A percentile compares a stretch with the other conserved stretches of the same genome.
Conservation (phyloP, 2,888 invertebrate species). For the Gandaritis pyraliata region DNA sequence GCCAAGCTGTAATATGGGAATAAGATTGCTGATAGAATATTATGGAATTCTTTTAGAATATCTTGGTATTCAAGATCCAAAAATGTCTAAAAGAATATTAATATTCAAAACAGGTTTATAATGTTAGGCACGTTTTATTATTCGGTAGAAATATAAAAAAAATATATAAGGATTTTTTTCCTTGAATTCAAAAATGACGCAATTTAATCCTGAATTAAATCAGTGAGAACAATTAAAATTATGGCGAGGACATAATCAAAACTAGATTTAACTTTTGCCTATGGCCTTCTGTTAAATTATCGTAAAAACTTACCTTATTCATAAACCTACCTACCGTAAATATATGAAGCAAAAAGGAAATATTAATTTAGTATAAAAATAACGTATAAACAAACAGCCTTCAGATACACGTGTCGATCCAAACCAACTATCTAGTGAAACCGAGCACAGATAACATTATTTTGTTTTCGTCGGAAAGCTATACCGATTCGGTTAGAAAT, state of each 20-base stretch:
- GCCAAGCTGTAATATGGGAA: too few relatives aligned
- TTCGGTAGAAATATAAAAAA: too few relatives aligned
- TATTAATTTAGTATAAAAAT: conserved; percentile 19
- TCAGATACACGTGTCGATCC: conserved; percentile 40
- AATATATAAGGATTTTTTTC: conserved; percentile 9
- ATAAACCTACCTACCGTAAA: neutral
- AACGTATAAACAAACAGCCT: conserved; percentile 22
- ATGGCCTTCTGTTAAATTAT: conserved; percentile 11
- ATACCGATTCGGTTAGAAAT: conserved; percentile 45
- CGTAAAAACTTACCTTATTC: neutral
- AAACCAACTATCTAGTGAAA: conserved; percentile 44
- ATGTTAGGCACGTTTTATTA: too few relatives aligned
- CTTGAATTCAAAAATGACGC: conserved; percentile 29
- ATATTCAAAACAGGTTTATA: too few relatives aligned
- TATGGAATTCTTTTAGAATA: too few relatives aligned
- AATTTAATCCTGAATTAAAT: conserved; percentile 27
- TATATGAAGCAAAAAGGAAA: neutral
- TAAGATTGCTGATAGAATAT: too few relatives aligned
- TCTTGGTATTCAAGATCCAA: too few relatives aligned
- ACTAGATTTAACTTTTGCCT: conserved; percentile 14
- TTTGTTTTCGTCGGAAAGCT: conserved; percentile 53
- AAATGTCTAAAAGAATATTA: neutral
- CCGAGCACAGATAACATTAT: conserved; percentile 57
- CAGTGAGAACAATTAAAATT: conserved; percentile 18
- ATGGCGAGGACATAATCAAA: conserved; percentile 16